Conservation (phyloP, 2,113 vertebrate genomes). For the Apodemus speciosus region DNA sequence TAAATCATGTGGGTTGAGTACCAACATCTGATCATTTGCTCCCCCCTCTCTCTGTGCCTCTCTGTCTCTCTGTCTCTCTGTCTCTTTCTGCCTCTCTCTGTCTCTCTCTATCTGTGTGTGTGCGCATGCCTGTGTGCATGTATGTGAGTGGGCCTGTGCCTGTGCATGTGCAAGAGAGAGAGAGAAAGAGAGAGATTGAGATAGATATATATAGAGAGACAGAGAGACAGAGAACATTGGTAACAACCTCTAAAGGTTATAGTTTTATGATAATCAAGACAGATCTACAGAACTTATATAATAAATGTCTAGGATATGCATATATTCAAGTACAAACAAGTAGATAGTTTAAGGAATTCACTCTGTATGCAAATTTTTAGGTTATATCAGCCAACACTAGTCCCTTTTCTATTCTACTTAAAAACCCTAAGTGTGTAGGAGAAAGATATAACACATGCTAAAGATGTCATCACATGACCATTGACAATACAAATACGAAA, state of each 20-base stretch:
- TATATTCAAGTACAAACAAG: slow-evolving; percentile 22
- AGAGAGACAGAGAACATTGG: neutral
- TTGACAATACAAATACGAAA: slow-evolving; percentile 13
- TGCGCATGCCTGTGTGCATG: neutral
- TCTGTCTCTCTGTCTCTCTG: neutral
- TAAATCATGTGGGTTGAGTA: neutral
- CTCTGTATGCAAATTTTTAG: neutral
- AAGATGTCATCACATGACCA: neutral
- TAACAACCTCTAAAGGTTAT: neutral
- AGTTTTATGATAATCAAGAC: slow-evolving; percentile 7
- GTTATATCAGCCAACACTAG: neutral
- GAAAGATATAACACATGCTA: slow-evolving; percentile 34
- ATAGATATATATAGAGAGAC: neutral
- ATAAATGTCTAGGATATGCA: neutral
- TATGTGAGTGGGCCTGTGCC: neutral
- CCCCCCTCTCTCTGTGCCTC: too few relatives aligned
- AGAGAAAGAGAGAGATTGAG: neutral
- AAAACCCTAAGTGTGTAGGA: neutral
- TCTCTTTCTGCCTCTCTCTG: neutral
- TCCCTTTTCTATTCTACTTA: neutral
- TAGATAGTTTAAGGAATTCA: neutral
- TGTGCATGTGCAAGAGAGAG: neutral
- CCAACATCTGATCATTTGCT: neutral
- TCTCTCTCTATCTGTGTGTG: neutral
- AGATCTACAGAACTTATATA: neutral